A percentile compares a stretch with the other conserved stretches of the same genome.
Conservation (phyloP, 1,140 invertebrate genomes). For the Neuroterus valhalla region DNA sequence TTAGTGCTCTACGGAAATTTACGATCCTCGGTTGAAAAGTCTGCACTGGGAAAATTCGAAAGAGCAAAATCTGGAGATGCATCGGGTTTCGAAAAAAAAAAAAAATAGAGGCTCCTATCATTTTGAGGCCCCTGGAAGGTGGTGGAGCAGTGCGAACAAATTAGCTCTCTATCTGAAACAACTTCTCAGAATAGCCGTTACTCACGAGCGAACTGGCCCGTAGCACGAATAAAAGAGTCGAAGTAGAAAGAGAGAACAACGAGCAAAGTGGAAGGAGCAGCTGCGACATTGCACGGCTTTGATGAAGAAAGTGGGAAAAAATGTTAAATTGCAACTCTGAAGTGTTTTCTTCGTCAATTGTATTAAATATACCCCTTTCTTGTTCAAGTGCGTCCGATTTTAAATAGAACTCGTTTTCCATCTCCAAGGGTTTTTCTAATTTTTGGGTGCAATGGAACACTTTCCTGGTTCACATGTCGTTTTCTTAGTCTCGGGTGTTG, state of each 20-base stretch:
- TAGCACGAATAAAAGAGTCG: slow-evolving; percentile 47
- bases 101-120: slow-evolving; percentile 6
- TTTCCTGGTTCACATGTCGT: no score
- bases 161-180: slow-evolving; percentile 74
- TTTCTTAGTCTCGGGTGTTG: no score
- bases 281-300: background rate
- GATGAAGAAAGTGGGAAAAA: slow-evolving; percentile 45
- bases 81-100: slow-evolving; percentile 28
- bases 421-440: no score
- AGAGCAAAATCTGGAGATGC: slow-evolving; percentile 3
- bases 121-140: slow-evolving; percentile 1
- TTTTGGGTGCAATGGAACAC: no score
- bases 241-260: slow-evolving; percentile 47
- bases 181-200: slow-evolving; percentile 74
- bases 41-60: background rate
- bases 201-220: slow-evolving; percentile 63
- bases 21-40: background rate
- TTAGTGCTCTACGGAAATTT: slow-evolving; percentile 21
- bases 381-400: no score
- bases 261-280: slow-evolving; percentile 42
- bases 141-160: slow-evolving; percentile 64
- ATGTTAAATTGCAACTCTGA: no score
- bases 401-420: no score
- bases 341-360: no score
- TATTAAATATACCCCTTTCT: no score